Conservation (phyloP, 2,888 invertebrate genomes). For the Drosophila subsilvestris region DNA sequence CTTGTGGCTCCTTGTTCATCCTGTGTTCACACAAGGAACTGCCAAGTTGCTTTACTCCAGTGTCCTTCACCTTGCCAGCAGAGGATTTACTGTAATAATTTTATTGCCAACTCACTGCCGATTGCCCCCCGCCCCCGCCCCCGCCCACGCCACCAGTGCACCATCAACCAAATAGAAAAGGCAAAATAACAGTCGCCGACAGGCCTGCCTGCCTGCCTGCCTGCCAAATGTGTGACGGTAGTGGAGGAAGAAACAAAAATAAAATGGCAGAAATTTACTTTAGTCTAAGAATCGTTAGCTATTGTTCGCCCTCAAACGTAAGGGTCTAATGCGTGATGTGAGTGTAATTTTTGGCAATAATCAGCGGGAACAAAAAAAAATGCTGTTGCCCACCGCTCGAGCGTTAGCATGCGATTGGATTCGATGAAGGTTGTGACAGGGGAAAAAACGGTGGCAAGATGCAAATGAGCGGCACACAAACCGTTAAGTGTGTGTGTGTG, state of each 20-base stretch:
- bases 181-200: slow-evolving; percentile 1
- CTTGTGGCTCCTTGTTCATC: no score
- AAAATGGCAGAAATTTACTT: neutral
- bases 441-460: neutral
- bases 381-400: neutral
- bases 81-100: slow-evolving; percentile 28
- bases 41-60: no score
- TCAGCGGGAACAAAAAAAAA: slow-evolving; percentile 6
- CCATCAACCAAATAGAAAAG: slow-evolving; percentile 1
- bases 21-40: no score
- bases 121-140: slow-evolving; percentile 3
- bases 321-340: neutral
- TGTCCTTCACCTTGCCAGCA: neutral
- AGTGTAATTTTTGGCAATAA: slow-evolving; percentile 26
- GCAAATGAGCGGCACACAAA: slow-evolving; percentile 7
- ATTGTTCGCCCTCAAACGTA: neutral
- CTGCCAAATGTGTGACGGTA: slow-evolving; percentile 6
- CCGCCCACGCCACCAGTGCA: neutral
- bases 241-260: slow-evolving; percentile 13
- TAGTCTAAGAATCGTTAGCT: neutral
- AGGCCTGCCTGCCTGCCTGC: neutral
- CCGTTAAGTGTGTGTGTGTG: neutral
- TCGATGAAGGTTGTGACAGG: slow-evolving; percentile 30
- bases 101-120: slow-evolving; percentile 39
- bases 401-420: neutral